A percentile compares a stretch with the other conserved stretches of the same genome.
phyloP scores from a whole-genome alignment of 37 sponge, comb jelly and placozoan genomes.

The Aplysina aerophoba region DNA sequence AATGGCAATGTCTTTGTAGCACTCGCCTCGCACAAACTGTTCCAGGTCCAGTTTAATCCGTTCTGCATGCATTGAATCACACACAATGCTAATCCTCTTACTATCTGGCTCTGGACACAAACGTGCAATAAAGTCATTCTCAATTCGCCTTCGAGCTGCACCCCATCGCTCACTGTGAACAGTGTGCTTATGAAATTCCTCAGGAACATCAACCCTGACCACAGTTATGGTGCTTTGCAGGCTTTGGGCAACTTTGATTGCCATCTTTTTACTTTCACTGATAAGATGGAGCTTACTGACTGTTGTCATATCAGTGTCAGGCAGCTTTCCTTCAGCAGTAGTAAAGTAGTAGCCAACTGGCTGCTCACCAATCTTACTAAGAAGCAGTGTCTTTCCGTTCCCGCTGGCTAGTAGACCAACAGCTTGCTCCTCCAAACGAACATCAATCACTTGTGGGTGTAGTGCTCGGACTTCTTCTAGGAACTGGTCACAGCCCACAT shows the following conservation, averaged over 20 bases:
- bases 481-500: neutral
- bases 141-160: neutral
- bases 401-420: neutral
- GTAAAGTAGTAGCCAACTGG: too few relatives aligned
- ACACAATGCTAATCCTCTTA: neutral
- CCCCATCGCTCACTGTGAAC: neutral
- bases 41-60: neutral
- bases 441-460: neutral
- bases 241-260: too few relatives aligned
- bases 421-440: neutral
- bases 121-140: neutral
- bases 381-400: neutral
- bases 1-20: slow-evolving; percentile 10
- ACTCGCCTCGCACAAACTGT: slow-evolving; percentile 40
- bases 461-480: neutral
- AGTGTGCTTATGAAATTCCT: neutral
- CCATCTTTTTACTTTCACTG: too few relatives aligned
- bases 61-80: neutral
- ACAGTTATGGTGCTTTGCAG: too few relatives aligned
- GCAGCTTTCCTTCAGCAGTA: too few relatives aligned
- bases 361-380: too few relatives aligned
- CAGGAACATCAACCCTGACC: neutral
- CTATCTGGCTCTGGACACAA: neutral
- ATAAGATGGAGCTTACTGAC: too few relatives aligned
- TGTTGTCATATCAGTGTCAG: too few relatives aligned